phyloP scores from a whole-genome alignment of 92 coral and sea anemone species.

The Epizoanthus rinbou region DNA sequence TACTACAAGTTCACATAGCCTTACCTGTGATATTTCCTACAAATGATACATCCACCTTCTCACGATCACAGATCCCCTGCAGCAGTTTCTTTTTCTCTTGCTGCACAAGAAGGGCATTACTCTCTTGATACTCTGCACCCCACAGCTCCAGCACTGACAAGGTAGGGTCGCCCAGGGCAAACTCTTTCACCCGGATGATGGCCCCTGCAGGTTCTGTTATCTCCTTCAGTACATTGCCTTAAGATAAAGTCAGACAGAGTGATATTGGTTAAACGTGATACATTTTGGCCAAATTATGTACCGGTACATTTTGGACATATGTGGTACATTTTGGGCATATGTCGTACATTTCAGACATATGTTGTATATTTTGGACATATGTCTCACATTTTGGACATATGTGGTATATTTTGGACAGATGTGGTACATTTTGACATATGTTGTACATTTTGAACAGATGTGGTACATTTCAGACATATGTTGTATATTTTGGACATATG shows the following conservation, averaged over 20 bases:
- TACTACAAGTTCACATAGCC: not conserved
- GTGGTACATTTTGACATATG: too few relatives aligned
- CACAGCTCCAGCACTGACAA: slow-evolving; percentile 92
- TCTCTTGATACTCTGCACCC: slow-evolving; percentile 99
- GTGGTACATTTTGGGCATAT: too few relatives aligned
- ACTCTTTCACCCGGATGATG: slow-evolving; percentile 73
- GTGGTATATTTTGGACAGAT: too few relatives aligned
- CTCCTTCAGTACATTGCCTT: slow-evolving; percentile 97
- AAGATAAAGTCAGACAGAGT: not conserved
- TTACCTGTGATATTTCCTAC: slow-evolving; percentile 94
- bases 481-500: too few relatives aligned
- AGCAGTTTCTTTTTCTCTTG: slow-evolving; percentile 64
- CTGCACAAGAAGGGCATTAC: slow-evolving; percentile 86
- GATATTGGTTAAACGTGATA: too few relatives aligned
- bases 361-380: too few relatives aligned
- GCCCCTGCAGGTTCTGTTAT: slow-evolving; percentile 97
- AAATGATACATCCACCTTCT: slow-evolving; percentile 92
- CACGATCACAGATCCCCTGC: slow-evolving; percentile 78
- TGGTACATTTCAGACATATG: too few relatives aligned
- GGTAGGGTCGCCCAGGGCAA: slow-evolving; percentile 95
- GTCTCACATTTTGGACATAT: too few relatives aligned
- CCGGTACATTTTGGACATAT: too few relatives aligned
- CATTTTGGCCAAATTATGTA: too few relatives aligned
- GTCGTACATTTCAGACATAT: too few relatives aligned
- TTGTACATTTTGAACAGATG: too few relatives aligned